Conservation (phyloP, 2,888 invertebrate species). For the Rhagophthalmus giganteus region DNA sequence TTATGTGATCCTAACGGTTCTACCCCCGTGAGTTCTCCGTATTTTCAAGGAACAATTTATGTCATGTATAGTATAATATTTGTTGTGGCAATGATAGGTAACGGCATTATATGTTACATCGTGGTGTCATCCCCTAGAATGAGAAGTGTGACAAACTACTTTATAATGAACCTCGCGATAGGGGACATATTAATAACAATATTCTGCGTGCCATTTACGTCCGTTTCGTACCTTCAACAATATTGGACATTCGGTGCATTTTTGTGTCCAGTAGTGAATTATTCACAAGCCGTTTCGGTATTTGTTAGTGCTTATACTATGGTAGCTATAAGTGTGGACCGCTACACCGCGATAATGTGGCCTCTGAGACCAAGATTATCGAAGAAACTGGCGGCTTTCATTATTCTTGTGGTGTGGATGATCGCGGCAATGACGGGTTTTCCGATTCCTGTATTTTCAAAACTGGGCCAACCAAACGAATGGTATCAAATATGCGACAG, state of each 20-base stretch:
- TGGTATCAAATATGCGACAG: constrained; percentile 68
- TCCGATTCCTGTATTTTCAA: constrained; percentile 79
- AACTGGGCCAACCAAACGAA: constrained; percentile 63
- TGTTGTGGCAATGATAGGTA: constrained; percentile 71
- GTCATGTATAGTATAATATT: constrained; percentile 74
- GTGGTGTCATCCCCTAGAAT: constrained; percentile 81
- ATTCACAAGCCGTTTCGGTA: constrained; percentile 79
- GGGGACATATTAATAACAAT: constrained; percentile 89
- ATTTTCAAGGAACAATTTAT: constrained; percentile 69
- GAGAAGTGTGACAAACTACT: constrained; percentile 91
- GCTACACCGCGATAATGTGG: constrained; percentile 89
- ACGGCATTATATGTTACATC: constrained; percentile 83
- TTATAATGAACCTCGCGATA: constrained; percentile 85
- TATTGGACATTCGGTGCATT: constrained; percentile 87
- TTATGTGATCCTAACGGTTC: constrained; percentile 11
- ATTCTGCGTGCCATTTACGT: constrained; percentile 90
- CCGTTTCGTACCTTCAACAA: constrained; percentile 76
- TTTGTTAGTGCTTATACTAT: constrained; percentile 87
- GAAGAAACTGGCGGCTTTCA: constrained; percentile 68
- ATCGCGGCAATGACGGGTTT: constrained; percentile 77
- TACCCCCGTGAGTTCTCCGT: constrained; percentile 41
- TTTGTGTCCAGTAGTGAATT: constrained; percentile 83
- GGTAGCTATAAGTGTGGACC: constrained; percentile 87
- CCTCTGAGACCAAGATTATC: constrained; percentile 81
- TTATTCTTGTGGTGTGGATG: constrained; percentile 74